A percentile compares a stretch with the other conserved stretches of the same genome.
Conservation (phyloP, 2,888 invertebrate genomes). For the Archips xylosteana region DNA sequence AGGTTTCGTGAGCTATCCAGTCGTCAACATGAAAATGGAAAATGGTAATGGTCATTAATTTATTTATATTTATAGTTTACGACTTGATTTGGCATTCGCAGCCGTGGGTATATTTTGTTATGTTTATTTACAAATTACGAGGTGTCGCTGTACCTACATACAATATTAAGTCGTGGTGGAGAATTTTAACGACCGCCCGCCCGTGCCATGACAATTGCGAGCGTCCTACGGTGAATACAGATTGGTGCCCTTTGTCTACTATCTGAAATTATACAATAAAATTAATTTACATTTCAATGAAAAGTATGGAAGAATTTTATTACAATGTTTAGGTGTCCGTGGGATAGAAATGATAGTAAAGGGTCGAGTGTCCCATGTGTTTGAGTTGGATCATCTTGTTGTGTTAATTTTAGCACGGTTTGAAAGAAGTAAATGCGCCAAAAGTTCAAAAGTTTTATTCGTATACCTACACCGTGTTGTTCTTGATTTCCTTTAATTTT, state of each 20-base stretch:
- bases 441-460: neutral
- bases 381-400: neutral
- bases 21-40: neutral
- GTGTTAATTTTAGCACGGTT: neutral
- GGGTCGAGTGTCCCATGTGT: neutral
- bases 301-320: constrained; percentile 11
- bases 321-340: neutral
- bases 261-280: constrained; percentile 31
- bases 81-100: neutral
- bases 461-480: neutral
- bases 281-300: constrained; percentile 23
- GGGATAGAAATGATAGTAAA: neutral
- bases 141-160: constrained; percentile 30
- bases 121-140: constrained; percentile 40
- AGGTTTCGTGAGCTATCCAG: no score
- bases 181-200: constrained; percentile 42
- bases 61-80: neutral
- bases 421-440: neutral
- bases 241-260: constrained; percentile 39
- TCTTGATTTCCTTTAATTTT: no score
- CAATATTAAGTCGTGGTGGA: constrained; percentile 31
- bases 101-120: constrained; percentile 25
- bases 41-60: neutral
- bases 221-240: constrained; percentile 36
- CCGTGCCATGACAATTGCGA: constrained; percentile 16